A percentile compares a stretch with the other conserved stretches of the same genome.
phyloP scores from a whole-genome alignment of 2,888 invertebrate genomes.

The Polydesmus complanatus region DNA sequence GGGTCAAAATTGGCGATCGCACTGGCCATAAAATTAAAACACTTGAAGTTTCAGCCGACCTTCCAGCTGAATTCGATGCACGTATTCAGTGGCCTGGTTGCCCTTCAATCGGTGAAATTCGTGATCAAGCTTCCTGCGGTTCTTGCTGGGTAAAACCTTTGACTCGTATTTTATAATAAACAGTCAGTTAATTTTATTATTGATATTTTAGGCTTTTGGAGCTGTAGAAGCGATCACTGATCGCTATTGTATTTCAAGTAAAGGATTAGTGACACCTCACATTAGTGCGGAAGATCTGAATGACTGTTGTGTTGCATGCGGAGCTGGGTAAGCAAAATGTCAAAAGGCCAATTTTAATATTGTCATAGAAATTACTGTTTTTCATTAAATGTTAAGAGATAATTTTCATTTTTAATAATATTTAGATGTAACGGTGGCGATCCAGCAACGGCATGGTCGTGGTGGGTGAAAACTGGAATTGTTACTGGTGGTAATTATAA shows the following conservation, averaged over 20 bases:
- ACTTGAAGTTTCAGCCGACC: conserved; percentile 14
- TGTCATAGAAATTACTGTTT: neutral
- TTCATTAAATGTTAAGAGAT: neutral
- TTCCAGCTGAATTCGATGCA: conserved; percentile 70
- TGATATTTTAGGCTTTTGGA: conserved; percentile 79
- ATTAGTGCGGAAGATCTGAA: conserved; percentile 74
- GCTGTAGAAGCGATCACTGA: conserved; percentile 86
- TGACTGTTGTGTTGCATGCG: conserved; percentile 61
- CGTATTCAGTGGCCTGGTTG: conserved; percentile 70
- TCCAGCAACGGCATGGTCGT: conserved; percentile 69
- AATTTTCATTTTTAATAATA: neutral
- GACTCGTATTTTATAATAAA: too few relatives aligned
- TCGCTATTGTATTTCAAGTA: conserved; percentile 66
- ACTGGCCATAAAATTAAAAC: neutral
- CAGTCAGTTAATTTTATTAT: too few relatives aligned
- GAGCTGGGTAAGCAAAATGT: conserved; percentile 30
- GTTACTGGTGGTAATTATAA: conserved; percentile 75
- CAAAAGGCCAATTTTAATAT: neutral
- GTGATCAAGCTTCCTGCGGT: conserved; percentile 80
- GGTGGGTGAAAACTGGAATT: conserved; percentile 64
- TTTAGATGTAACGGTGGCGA: conserved; percentile 64
- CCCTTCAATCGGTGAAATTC: conserved; percentile 63
- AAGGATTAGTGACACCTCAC: conserved; percentile 52
- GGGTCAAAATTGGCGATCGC: conserved; percentile 39
- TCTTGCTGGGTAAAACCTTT: conserved; percentile 60